Base-by-base conservation (phyloP, 1,140 invertebrate species). In the Ridgeia piscesae region DNA sequence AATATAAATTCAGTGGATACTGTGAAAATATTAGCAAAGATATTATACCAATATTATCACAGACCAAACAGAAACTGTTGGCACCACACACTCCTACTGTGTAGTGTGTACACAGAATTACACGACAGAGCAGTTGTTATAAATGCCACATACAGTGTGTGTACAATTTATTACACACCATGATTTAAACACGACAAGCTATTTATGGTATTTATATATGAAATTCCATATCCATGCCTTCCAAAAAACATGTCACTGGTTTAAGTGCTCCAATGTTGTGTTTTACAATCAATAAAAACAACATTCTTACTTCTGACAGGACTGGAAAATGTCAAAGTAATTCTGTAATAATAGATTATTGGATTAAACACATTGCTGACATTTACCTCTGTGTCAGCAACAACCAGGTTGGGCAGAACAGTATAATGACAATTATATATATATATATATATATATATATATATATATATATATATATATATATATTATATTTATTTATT, bases 241-340 rank as follows among this genome's bases (percentile, higher is more conserved):
- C 58, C 58, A 21, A 77, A 77, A 77, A 77, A 77, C 58, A 17
- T 77, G 17, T 77, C 58, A 77, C 58, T 77, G 14, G 58, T 21
- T 21, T 77, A 77, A 77, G 27, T 77, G 42, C 42, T 42, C 11
- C 11, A 27, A 4, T 77, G 58, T 77, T 77, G 14, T 50, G 8
- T 77, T 77, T 77, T 77, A 21, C 58, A 77, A 77, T 77, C 58
- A 77, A 17, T 31, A 31, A 77, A 77, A 77, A 77, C 58, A 77
- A 77, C 58, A 77, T 77, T 77, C 58, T 77, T 17, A 77, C 17
- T 21, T 77, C 8, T 77, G 58, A 77, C 17, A 77, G 58, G 58
- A 77, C 58, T 77, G 58, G 58, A 77, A 77, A 77, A 77, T 77
- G 58, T 77, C 58, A 77, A 77, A 77, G 58, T 77, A 77, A 77